Conservation (phyloP, 2,888 invertebrate genomes). For the Leucania comma region DNA sequence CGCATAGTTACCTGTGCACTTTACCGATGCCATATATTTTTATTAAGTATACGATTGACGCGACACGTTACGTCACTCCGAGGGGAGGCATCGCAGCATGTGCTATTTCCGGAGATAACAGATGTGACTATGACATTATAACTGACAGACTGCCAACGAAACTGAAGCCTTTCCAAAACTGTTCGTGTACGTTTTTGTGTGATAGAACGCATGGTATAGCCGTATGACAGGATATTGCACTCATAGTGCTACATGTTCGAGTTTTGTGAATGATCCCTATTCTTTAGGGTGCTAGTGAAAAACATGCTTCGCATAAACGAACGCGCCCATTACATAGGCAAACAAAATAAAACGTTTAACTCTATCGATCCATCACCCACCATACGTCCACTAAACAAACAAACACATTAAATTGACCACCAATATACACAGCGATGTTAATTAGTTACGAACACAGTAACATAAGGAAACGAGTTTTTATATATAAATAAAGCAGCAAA, state of each 20-base stretch:
- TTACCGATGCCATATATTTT: conserved; percentile 14
- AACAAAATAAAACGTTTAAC: conserved; percentile 16
- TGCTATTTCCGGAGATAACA: conserved; percentile 36
- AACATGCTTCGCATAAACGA: conserved; percentile 1
- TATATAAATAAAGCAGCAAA: not conserved
- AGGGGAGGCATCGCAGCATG: conserved; percentile 18
- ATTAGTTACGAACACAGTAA: conserved; percentile 32
- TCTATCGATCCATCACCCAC: not conserved
- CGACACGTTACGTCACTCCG: conserved; percentile 1
- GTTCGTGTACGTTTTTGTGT: conserved; percentile 7
- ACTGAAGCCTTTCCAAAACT: conserved; percentile 37
- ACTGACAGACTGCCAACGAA: conserved; percentile 26
- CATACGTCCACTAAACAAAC: conserved; percentile 23
- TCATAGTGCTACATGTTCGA: not conserved
- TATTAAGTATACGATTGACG: not conserved
- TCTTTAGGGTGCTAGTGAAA: not conserved
- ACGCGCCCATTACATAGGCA: not conserved
- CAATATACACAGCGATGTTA: conserved; percentile 35
- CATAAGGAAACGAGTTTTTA: conserved; percentile 1
- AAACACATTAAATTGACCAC: conserved; percentile 9
- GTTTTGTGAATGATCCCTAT: conserved; percentile 5
- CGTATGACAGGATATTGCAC: conserved; percentile 16
- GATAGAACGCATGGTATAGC: not conserved
- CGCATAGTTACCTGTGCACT: conserved; percentile 10
- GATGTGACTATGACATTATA: conserved; percentile 31